Evolutionary conservation across 2,113 vertebrate genomes (phyloP).

Genomic region (Marmota flaviventris): DNA sequence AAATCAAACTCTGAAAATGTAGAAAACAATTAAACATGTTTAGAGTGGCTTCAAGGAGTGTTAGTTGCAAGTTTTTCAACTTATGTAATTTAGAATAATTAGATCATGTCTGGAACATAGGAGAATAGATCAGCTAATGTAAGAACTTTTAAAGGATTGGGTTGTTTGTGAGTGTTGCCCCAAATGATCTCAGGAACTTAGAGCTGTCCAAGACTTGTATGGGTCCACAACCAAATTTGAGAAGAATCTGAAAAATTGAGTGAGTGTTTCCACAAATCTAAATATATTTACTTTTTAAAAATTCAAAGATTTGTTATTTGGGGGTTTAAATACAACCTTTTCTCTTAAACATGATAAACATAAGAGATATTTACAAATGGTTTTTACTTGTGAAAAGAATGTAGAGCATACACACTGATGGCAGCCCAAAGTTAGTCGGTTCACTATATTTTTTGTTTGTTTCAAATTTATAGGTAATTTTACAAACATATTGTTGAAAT

Average conservation of each 20-base stretch:
- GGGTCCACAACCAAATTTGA: not conserved
- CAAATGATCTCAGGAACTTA: not conserved
- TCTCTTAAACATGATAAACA: constrained; percentile 3
- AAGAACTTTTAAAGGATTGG: not conserved
- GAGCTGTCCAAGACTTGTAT: not conserved
- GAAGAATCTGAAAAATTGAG: not conserved
- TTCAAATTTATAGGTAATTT: constrained; percentile 22
- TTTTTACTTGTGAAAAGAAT: not conserved
- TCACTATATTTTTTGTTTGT: not conserved
- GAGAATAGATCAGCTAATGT: not conserved
- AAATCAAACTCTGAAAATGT: not conserved
- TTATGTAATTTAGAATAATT: not conserved
- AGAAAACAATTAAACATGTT: not conserved
- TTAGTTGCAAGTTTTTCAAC: not conserved
- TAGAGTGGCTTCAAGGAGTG: not conserved
- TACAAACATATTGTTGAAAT: not conserved
- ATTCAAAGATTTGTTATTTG: constrained; percentile 36
- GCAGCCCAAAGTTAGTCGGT: not conserved
- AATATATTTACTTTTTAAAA: not conserved
- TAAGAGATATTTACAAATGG: constrained; percentile 11
- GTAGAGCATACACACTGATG: not conserved
- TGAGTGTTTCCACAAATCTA: not conserved
- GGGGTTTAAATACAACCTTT: not conserved
- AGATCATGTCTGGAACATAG: not conserved
- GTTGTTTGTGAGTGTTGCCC: not conserved